Conservation (phyloP, 2,113 vertebrate genomes). For the Bos taurus region DNA sequence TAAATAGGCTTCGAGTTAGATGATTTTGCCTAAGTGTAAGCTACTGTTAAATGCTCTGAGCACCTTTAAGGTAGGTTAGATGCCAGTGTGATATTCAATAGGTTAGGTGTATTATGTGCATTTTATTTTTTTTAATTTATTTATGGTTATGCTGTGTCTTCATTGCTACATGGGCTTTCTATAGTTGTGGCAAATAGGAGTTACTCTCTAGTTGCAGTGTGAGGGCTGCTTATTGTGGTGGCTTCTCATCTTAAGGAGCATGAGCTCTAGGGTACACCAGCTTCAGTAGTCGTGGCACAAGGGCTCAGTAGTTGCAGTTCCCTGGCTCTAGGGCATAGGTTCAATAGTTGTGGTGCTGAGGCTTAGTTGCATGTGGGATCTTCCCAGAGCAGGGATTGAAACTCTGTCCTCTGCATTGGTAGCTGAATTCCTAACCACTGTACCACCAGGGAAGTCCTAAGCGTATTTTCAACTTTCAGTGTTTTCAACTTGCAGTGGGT, state of each 20-base stretch:
- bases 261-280: neutral
- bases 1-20: neutral
- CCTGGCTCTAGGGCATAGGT: neutral
- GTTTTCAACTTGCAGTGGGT: neutral
- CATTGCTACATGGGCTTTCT: neutral
- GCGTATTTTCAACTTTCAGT: neutral
- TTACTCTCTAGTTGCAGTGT: neutral
- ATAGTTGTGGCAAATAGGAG: neutral
- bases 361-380: neutral
- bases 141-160: neutral
- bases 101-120: neutral
- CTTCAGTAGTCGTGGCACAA: neutral
- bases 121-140: neutral
- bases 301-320: neutral
- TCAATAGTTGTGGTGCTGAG: neutral
- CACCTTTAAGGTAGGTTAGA: neutral
- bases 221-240: neutral
- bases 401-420: neutral
- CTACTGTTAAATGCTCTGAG: neutral
- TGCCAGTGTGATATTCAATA: neutral
- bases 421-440: neutral
- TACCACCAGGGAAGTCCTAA: neutral
- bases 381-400: neutral
- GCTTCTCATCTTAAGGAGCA: neutral
- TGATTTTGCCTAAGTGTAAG: neutral